Percentiles rank a stretch among this genome's conserved stretches.
These are phyloP conservation scores for Petroica traversi DNA, from an alignment of 2,113 vertebrate genomes.

Conservation along the genomic window DNA sequence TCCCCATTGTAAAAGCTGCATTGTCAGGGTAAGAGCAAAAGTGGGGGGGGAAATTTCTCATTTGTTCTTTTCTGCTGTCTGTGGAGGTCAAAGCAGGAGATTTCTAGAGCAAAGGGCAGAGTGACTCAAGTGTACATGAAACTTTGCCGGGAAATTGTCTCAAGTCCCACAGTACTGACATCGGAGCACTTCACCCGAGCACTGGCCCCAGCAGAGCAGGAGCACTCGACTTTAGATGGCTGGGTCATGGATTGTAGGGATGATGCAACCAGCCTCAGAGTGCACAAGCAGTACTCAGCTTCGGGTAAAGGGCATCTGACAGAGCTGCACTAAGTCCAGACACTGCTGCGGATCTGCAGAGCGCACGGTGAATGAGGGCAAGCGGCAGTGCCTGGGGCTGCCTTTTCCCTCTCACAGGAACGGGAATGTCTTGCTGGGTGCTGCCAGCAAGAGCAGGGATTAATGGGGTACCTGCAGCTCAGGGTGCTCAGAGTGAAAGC, in stretches of 20 bases:
- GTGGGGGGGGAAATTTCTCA: neutral
- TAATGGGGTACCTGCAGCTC: neutral
- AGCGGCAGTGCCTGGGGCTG: neutral
- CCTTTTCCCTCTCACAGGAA: neutral
- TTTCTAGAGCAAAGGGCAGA: slow-evolving; percentile 2
- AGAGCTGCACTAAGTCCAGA: neutral
- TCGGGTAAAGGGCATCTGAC: neutral
- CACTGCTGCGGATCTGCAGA: neutral
- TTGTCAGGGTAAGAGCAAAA: neutral
- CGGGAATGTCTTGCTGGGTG: neutral
- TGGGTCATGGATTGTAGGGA: neutral
- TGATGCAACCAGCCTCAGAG: neutral
- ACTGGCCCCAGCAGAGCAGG: neutral
- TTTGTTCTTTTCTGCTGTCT: neutral
- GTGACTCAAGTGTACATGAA: neutral
- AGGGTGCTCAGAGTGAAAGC: neutral
- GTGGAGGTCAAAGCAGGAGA: neutral
- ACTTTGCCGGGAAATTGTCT: neutral
- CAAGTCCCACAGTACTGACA: neutral
- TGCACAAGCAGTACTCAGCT: neutral
- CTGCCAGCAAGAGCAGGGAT: neutral
- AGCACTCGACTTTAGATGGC: neutral
- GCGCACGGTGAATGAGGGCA: neutral
- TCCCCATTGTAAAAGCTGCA: neutral
- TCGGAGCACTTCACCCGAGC: neutral